Base-by-base conservation (phyloP, 2,797 vertebrate genomes). In the Yasuhikotakia modesta region DNA sequence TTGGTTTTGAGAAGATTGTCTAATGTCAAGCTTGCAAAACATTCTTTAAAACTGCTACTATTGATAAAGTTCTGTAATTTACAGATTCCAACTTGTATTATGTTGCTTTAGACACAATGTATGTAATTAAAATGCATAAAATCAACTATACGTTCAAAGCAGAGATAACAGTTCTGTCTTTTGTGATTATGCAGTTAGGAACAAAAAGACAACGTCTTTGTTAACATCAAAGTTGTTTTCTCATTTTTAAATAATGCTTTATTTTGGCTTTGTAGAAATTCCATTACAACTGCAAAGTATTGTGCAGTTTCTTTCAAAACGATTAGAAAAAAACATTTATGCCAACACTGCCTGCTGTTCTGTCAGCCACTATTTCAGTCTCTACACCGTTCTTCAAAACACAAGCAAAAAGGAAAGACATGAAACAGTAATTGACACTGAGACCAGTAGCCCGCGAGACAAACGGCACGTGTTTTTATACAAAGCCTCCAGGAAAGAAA, bases 241-340 rank as follows among this genome's bases (percentile, higher is more conserved):
- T 63, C 50, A 4, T 78, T 87, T 88, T 86, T 87, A 89, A 88
- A 90, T 95, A 95, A 95, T 93, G 92, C 92, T 95, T 94, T 93
- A 94, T 93, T 90, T 89, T 90, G 82, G 88, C 86, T 88, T 89
- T 88, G 86, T 85, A 88, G 30, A 86, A 82, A 79, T 85, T 80
- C 79, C 81, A 73, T 83, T 74, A 85, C 79, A 84, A 76, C 80
- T 83, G 81, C 60, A 86, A 82, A 78, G 48, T 43, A 73, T 48
- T 58, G 30, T 32, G 79, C 69, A 82, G 48, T 67, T 78, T 71
- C 17, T 80, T 65, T n/a, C 4, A 21, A 39, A 11, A 72, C 64
- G 55, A 35, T 35, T 35, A 68, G 27, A 57, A 61, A 68, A 79
- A 63, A 6, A 76, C 58, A 66, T 52, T 61, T 78, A 70, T 5